phyloP scores from a whole-genome alignment of 1,140 invertebrate species.

The Aleiodes sp. region DNA sequence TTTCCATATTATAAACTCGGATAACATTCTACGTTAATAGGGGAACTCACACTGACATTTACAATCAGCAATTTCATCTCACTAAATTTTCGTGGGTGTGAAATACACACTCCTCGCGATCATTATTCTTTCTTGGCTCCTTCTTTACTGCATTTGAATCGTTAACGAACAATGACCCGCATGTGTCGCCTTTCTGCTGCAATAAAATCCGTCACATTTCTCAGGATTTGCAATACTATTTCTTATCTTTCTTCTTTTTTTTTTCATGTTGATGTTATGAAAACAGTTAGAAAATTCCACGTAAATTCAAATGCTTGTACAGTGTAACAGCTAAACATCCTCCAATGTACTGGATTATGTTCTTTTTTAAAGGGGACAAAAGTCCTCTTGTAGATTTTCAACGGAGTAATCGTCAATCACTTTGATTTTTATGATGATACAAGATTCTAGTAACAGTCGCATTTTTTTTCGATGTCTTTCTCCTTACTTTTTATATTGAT shows the following conservation, averaged over 20 bases:
- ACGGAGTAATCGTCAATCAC: constrained; percentile 26
- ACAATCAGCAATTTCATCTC: constrained; percentile 3
- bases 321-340: neutral
- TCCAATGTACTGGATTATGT: neutral
- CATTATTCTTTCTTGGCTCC: neutral
- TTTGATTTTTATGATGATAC: constrained; percentile 34
- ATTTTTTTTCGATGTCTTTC: no score
- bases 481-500: neutral
- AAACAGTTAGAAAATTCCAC: neutral
- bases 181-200: neutral
- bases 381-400: neutral
- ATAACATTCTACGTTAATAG: neutral
- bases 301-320: neutral
- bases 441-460: constrained; percentile 18
- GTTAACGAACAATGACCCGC: constrained; percentile 1
- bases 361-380: neutral
- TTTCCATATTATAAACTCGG: neutral
- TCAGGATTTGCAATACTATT: constrained; percentile 15
- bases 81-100: neutral
- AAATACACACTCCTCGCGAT: constrained; percentile 14
- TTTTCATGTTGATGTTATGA: no score
- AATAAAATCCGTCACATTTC: constrained; percentile 28
- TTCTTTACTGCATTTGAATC: neutral
- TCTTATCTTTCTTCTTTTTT: no score
- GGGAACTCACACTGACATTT: neutral